Evolutionary conservation across 2,113 vertebrate species (phyloP), one percentile per base, ranked within the genome.

Genomic region (Seriola dumerili): DNA sequence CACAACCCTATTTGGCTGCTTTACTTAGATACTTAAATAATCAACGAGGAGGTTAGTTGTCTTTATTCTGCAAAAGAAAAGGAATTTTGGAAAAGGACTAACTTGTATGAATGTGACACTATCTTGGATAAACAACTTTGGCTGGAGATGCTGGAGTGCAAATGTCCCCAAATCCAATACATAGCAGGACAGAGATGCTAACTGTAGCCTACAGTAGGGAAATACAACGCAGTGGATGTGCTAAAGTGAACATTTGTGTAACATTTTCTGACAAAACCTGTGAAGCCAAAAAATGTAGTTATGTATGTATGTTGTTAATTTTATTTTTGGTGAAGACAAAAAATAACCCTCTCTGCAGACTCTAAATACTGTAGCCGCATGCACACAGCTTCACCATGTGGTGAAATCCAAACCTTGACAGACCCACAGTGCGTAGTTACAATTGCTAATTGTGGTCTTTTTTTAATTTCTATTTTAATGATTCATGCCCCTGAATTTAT

Each of bases 401-500:
- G 25, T 9, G 23, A 57, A 46, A 44, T 11, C 10, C 21, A 25
- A 25, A 12, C 7, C 48, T 14, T 23, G 4, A 55, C 7, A 62
- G 8, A 29, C 13, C 63, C 8, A 25, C n/a, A 14, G 11, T 4
- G 23, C 16, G 17, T 16, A 4, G n/a, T 57, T 25, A 25, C 13
- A 68, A 13, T 10, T 21, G 29, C 46, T 12, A 10, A 34, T 19
- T 50, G 44, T 57, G 36, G 17, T 21, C 34, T 42, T 52, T 66
- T 66, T 61, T 21, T 38, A 29, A 29, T 29, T 74, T 71, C 23
- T 17, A 36, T 9, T 8, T 4, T 17, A 80, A 44, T 59, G 40
- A 83, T 63, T 65, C 21, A 68, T 50, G 55, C 40, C 62, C 29
- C n/a, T 66, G 64, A 50, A 48, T 65, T 71, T 21, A 70, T 55